Evolutionary conservation across 2,113 vertebrate species (phyloP), one percentile per base, ranked within the genome.

Genomic region (Emydocephalus ijimae): DNA sequence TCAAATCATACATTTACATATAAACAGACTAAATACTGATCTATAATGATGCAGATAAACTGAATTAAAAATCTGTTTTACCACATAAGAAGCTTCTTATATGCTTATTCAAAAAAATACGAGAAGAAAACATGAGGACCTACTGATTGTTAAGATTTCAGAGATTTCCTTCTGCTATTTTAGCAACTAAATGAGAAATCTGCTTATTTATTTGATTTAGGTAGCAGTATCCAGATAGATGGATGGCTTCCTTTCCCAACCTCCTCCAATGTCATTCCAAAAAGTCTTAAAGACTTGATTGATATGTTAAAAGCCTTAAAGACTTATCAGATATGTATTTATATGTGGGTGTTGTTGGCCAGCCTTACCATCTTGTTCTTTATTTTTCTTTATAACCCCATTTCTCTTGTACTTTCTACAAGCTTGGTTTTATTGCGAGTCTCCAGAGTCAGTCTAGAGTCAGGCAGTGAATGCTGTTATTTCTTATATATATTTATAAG

Each of bases 1-100:
- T 98, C 98, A 98, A 98, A 98, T 97, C 97, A 96, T 97, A 98
- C 97, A 98, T 98, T 98, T 98, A 98, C 97, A 98, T 98, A 98
- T 97, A 98, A 98, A 98, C 97, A 97, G 96, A 96, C 96, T 97
- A 97, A 98, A 98, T 97, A 97, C 97, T 97, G 97, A 98, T 97
- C 97, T 97, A 98, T 98, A 98, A 98, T 98, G 97, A 98, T 97
- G 97, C 96, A 98, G 98, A 98, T 98, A 97, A 98, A 97, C 96
- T 95, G 98, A 98, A 98, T 98, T 98, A 98, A 98, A 98, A 98
- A 97, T 96, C 96, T 97, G 97, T 97, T 98, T 97, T 97, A 96
- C 91, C 94, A 94, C 95, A 92, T 57, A 97, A 96, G 97, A 97
- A 96, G 93, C 57, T 95, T 94, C 96, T 95, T 97, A 98, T 96